Evolutionary conservation across 2,888 invertebrate species (phyloP).

Genomic region (Pimpla rufipes): DNA sequence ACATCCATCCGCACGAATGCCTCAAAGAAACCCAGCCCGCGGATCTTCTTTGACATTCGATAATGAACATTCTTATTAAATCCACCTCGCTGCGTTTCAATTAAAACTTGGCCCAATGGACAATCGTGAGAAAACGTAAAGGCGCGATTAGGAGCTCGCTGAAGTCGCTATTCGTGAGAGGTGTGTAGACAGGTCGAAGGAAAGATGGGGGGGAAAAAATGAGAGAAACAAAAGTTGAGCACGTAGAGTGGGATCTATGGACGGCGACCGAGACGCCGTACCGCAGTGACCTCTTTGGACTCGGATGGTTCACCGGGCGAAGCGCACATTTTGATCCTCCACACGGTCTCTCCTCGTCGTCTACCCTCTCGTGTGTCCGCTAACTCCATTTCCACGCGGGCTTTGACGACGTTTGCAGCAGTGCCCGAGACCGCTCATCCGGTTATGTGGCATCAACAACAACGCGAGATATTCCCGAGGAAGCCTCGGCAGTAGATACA

Average conservation of each 20-base stretch:
- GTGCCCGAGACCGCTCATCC: constrained; percentile 22
- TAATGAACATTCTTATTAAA: constrained; percentile 23
- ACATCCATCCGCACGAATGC: constrained; percentile 45
- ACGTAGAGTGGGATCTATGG: not conserved
- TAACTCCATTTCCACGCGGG: not conserved
- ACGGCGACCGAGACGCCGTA: not conserved
- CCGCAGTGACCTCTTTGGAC: constrained; percentile 7
- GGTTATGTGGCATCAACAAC: constrained; percentile 18
- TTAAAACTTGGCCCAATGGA: not conserved
- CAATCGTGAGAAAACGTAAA: not conserved
- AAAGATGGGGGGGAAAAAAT: not conserved
- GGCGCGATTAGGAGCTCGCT: not conserved
- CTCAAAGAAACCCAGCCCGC: not conserved
- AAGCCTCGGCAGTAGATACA: constrained; percentile 16
- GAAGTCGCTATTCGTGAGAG: not conserved
- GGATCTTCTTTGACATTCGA: constrained; percentile 14
- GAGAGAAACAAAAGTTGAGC: not conserved
- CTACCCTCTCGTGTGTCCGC: not conserved
- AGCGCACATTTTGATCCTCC: not conserved
- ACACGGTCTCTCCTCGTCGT: not conserved
- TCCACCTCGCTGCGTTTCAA: not conserved
- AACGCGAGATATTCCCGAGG: constrained; percentile 15
- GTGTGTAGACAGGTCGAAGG: not conserved
- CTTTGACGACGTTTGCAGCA: constrained; percentile 13
- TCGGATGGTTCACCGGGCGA: not conserved